A percentile compares a stretch with the other conserved stretches of the same genome.
These are phyloP conservation scores for Baccha elongata DNA, from an alignment of 2,888 invertebrate species.

Conservation along the genomic window DNA sequence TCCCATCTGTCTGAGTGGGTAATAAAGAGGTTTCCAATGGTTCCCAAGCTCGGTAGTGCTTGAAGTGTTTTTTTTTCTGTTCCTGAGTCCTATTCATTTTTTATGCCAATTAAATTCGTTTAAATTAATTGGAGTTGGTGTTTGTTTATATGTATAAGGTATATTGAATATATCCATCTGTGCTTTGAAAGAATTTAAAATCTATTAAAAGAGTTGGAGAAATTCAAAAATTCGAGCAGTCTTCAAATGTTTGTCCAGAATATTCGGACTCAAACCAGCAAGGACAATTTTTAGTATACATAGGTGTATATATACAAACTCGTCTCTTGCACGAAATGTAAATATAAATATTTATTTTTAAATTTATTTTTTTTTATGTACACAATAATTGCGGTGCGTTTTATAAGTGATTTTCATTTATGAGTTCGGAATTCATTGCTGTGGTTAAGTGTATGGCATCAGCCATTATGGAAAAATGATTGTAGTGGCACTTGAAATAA, in stretches of 20 bases:
- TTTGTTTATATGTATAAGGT: slow-evolving; percentile 45
- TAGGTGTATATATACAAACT: not conserved
- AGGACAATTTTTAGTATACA: slow-evolving; percentile 56
- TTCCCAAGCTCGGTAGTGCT: slow-evolving; percentile 20
- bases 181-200: slow-evolving; percentile 54
- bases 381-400: slow-evolving; percentile 51
- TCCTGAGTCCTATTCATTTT: slow-evolving; percentile 46
- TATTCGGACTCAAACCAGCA: slow-evolving; percentile 38
- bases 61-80: slow-evolving; percentile 8
- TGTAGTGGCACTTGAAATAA: slow-evolving; percentile 55
- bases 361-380: slow-evolving; percentile 14
- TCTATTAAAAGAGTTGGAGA: slow-evolving; percentile 50
- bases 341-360: slow-evolving; percentile 12
- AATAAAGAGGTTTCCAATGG: slow-evolving; percentile 71
- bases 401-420: slow-evolving; percentile 64
- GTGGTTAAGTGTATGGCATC: slow-evolving; percentile 19
- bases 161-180: not conserved
- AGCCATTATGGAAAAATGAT: slow-evolving; percentile 25
- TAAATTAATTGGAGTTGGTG: slow-evolving; percentile 67
- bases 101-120: slow-evolving; percentile 70
- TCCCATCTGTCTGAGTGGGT: slow-evolving; percentile 73
- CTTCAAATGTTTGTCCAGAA: slow-evolving; percentile 31
- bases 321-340: slow-evolving; percentile 9
- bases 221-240: not conserved
- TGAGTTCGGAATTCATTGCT: slow-evolving; percentile 48